Evolutionary conservation across 2,113 vertebrate genomes (phyloP).

Genomic region (Podarcis muralis): DNA sequence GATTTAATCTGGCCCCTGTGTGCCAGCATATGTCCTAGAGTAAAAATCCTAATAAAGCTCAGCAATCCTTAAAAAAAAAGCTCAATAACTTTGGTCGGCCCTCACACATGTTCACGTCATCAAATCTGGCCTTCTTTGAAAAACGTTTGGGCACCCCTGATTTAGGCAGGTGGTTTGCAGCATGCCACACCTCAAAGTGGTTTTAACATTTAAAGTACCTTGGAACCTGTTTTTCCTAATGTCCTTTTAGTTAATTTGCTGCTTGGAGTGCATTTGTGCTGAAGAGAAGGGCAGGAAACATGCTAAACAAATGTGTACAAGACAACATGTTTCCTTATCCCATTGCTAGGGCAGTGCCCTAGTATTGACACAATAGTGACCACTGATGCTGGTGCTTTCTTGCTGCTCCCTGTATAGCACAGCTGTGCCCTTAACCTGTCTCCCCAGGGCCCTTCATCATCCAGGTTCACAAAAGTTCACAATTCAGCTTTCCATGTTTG

Average conservation of each 20-base stretch:
- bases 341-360: no score
- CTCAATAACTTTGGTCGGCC: no score
- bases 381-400: background rate
- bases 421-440: background rate
- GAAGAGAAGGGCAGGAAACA: background rate
- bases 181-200: background rate
- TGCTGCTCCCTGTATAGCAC: background rate
- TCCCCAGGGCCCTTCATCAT: background rate
- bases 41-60: no score
- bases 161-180: background rate
- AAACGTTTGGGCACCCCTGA: no score
- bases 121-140: no score
- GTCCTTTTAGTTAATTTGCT: background rate
- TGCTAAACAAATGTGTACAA: background rate
- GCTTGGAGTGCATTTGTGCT: background rate
- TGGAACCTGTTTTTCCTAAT: background rate
- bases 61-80: no score
- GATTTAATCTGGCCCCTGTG: no score
- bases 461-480: background rate
- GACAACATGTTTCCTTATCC: background rate
- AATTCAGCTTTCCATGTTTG: background rate
- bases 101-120: no score
- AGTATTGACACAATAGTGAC: no score
- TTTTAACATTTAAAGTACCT: background rate
- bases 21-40: no score